Evolutionary conservation across 1,140 invertebrate species (phyloP).

Genomic region (Procambarus virginalis): DNA sequence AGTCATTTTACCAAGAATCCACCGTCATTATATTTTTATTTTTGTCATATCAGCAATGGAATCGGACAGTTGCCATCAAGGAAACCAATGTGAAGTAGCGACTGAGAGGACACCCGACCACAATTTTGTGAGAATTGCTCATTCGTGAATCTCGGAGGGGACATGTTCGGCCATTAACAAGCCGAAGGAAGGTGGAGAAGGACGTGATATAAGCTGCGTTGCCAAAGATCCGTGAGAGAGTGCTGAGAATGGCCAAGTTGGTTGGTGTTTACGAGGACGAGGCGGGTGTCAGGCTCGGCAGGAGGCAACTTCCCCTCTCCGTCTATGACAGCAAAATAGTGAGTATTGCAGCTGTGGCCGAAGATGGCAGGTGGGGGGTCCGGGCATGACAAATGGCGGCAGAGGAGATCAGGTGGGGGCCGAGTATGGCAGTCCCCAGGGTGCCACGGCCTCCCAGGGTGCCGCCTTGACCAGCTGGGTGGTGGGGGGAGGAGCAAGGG

Average conservation of each 20-base stretch:
- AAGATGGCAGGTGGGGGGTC: too few species aligned
- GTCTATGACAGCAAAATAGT: conserved; percentile 50
- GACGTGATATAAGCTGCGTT: not conserved
- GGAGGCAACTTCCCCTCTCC: conserved; percentile 46
- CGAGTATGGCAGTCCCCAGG: too few species aligned
- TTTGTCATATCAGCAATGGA: not conserved
- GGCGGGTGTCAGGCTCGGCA: conserved; percentile 18
- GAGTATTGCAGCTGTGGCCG: conserved; percentile 1
- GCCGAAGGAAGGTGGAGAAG: not conserved
- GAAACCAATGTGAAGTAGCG: conserved; percentile 42
- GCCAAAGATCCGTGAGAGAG: not conserved
- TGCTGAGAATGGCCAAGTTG: conserved; percentile 49
- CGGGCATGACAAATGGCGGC: too few species aligned
- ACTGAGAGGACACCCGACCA: not conserved
- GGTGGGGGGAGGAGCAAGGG: too few species aligned
- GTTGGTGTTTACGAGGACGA: conserved; percentile 54
- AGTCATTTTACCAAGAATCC: not conserved
- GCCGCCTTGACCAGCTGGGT: too few species aligned
- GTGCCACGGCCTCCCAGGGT: too few species aligned
- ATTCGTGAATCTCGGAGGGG: conserved; percentile 5
- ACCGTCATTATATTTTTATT: not conserved
- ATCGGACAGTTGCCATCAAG: conserved; percentile 50
- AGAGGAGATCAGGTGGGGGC: too few species aligned
- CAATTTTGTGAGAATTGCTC: conserved; percentile 16
- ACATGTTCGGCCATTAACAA: not conserved